Percentiles rank a stretch among this genome's conserved stretches.
These are phyloP conservation scores for Falcaria lacertinaria DNA, from an alignment of 2,888 invertebrate genomes.

Conservation along the genomic window DNA sequence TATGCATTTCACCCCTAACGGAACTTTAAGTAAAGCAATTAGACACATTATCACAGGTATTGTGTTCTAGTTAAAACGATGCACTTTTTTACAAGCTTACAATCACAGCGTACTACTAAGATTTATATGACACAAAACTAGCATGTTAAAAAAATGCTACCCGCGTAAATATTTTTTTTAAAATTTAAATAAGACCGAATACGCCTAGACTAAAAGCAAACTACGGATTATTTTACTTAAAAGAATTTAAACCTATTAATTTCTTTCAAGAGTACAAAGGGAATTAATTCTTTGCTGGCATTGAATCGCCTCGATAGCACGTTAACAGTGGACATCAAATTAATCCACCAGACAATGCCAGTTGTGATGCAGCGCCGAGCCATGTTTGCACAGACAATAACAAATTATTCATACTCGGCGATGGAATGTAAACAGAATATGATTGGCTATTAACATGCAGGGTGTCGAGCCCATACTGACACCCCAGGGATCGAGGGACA, in stretches of 20 bases:
- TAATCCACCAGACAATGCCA: conserved; percentile 71
- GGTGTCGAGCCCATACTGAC: conserved; percentile 43
- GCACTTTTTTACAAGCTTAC: no score
- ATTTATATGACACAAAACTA: no score
- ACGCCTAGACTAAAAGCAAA: no score
- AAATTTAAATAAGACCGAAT: no score
- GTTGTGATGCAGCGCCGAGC: conserved; percentile 52
- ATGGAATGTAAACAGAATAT: conserved; percentile 80
- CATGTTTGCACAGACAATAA: conserved; percentile 74
- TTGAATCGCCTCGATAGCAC: conserved; percentile 52
- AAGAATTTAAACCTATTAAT: conserved; percentile 61
- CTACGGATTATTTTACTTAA: no score
- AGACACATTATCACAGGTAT: no score
- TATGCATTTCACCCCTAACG: not conserved
- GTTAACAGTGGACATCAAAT: conserved; percentile 54
- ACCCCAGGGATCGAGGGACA: conserved; percentile 49
- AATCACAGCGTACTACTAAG: no score
- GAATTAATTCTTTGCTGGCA: conserved; percentile 59
- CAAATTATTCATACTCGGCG: conserved; percentile 78
- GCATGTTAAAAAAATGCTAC: no score
- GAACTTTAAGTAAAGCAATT: no score
- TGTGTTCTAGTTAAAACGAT: no score
- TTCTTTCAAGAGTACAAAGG: conserved; percentile 40
- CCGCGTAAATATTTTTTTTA: no score
- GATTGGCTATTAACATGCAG: conserved; percentile 77